Evolutionary conservation across 1,140 invertebrate species (phyloP).

Genomic region (Parasteatoda tepidariorum): DNA sequence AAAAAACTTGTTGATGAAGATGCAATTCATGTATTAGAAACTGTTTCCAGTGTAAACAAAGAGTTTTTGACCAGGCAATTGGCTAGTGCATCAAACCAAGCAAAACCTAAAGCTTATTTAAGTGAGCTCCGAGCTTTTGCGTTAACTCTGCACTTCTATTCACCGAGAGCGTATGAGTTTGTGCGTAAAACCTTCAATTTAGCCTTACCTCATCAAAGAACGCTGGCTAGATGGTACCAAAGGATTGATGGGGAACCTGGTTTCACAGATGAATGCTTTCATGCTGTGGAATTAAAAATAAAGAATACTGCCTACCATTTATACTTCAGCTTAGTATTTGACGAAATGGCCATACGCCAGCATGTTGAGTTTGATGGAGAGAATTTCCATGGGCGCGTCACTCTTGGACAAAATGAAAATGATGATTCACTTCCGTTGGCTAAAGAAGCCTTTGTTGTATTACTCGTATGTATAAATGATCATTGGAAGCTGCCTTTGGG

Average conservation of each 20-base stretch:
- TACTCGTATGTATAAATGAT: conserved; percentile 65
- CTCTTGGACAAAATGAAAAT: conserved; percentile 64
- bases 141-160: background rate
- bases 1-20: background rate
- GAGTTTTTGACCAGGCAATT: background rate
- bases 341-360: conserved; percentile 68
- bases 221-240: conserved; percentile 68
- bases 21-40: background rate
- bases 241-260: conserved; percentile 66
- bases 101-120: background rate
- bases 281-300: conserved; percentile 64
- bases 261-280: conserved; percentile 67
- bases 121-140: background rate
- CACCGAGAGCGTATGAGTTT: conserved; percentile 1
- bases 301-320: background rate
- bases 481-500: conserved; percentile 63
- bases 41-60: background rate
- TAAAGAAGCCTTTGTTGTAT: conserved; percentile 67
- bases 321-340: conserved; percentile 65
- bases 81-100: background rate
- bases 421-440: conserved; percentile 64
- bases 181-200: background rate
- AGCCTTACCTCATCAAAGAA: conserved; percentile 67
- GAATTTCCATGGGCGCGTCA: conserved; percentile 65
- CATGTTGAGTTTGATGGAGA: conserved; percentile 65